phyloP scores from a whole-genome alignment of 2,888 invertebrate species.

The Metopia argyrocephala region DNA sequence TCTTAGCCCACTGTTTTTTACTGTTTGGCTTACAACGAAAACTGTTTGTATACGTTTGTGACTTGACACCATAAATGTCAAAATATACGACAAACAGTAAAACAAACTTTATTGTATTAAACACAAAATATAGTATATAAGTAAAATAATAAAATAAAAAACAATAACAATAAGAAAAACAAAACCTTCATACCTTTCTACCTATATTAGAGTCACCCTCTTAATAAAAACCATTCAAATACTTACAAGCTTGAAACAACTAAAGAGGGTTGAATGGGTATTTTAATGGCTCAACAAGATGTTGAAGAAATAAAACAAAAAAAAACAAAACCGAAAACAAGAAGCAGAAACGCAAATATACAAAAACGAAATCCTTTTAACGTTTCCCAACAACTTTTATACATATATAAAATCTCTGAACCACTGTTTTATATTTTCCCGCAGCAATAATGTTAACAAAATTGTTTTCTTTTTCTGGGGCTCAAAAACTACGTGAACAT shows the following conservation, averaged over 20 bases:
- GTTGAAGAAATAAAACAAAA: not conserved
- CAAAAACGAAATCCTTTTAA: slow-evolving; percentile 12
- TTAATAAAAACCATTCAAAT: slow-evolving; percentile 10
- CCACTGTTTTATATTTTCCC: not conserved
- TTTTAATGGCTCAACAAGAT: slow-evolving; percentile 46
- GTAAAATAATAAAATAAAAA: not conserved
- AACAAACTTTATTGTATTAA: slow-evolving; percentile 55
- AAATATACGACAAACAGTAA: slow-evolving; percentile 42
- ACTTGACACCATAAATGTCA: slow-evolving; percentile 54
- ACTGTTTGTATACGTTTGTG: slow-evolving; percentile 24
- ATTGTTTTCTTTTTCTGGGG: not conserved
- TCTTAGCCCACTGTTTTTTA: not conserved
- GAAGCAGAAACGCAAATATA: not conserved
- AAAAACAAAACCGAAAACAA: not conserved
- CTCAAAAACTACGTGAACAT: not conserved
- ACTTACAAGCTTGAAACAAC: not conserved
- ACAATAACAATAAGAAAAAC: slow-evolving; percentile 3
- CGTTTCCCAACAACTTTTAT: slow-evolving; percentile 57
- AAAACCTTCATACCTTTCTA: not conserved
- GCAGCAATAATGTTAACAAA: slow-evolving; percentile 7
- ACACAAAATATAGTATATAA: not conserved
- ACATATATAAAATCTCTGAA: slow-evolving; percentile 21
- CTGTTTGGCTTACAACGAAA: not conserved
- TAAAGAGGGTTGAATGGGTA: not conserved
- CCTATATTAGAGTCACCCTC: not conserved